Base-by-base conservation (phyloP, 2,888 invertebrate species). In the Mesorhabditis belari region DNA sequence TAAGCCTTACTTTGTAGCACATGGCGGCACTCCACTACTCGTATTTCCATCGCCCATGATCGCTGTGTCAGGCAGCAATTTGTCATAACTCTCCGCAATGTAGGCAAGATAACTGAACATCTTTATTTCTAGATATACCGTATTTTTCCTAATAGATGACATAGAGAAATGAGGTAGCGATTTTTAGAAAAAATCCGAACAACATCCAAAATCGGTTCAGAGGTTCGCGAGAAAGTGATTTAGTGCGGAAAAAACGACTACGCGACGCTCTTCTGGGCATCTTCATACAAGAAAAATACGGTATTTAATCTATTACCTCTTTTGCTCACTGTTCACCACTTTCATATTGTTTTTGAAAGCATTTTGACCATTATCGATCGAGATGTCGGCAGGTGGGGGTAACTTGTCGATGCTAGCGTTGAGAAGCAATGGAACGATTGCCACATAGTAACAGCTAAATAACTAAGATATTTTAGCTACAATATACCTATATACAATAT, bases 401-500 rank as follows among this genome's bases (percentile, higher is more conserved):
- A 80, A 65, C 19, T 56, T 25, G 29, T 72, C 73, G 21, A 80
- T 57, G 26, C 74, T 72, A 6, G 74, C 72, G 60, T 80, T 80
- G 4, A 63, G 29, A 2, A 67, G 76, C n/a, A 79, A 61, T 0
- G 80, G 80, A 0, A 80, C 73, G 21, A 80, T 68, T 2, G 80
- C 80, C 28, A 81, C 63, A 61, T 80, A 80, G 62, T 75, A 80
- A 53, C 80, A 80, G 23, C 78, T 77, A 58, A 25, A 69, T 60
- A 27, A 24, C 4, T 4, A 60, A 19, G n/a, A 24, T 50, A 60
- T 19, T 51, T 64, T 24, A 49, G n/a, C n/a, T n/a, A n/a, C n/a
- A n/a, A n/a, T n/a, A n/a, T n/a, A n/a, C n/a, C n/a, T n/a, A n/a
- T n/a, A n/a, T n/a, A n/a, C n/a, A n/a, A n/a, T n/a, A n/a, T n/a